phyloP scores from a whole-genome alignment of 2,888 invertebrate genomes.

The Noctua janthina region DNA sequence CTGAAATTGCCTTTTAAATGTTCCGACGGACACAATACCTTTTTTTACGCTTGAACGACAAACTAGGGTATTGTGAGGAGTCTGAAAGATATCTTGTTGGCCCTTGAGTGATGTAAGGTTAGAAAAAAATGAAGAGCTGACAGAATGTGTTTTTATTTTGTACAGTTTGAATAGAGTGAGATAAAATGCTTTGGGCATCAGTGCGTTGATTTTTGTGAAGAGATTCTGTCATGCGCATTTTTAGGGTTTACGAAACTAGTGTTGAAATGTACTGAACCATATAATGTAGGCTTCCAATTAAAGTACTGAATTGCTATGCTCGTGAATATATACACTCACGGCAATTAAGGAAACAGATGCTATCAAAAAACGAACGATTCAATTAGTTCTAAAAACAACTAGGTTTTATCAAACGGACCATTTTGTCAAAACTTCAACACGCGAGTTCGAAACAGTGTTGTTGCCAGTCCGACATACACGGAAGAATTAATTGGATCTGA shows the following conservation, averaged over 20 bases:
- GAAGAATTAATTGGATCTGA: neutral
- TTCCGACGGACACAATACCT: conserved; percentile 36
- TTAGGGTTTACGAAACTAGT: neutral
- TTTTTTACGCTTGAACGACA: conserved; percentile 54
- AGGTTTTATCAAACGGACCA: neutral
- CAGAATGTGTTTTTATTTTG: conserved; percentile 44
- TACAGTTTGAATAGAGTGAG: conserved; percentile 28
- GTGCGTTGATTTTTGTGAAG: neutral
- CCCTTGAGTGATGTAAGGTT: conserved; percentile 34
- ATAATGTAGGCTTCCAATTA: no score
- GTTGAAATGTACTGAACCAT: neutral
- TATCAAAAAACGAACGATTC: neutral
- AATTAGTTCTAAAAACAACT: neutral
- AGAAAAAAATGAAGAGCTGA: conserved; percentile 31
- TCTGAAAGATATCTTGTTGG: conserved; percentile 38
- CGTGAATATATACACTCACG: no score
- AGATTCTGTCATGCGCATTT: conserved; percentile 2
- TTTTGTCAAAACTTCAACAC: neutral
- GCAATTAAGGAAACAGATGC: neutral
- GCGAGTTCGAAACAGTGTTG: neutral
- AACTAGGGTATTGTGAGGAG: conserved; percentile 54
- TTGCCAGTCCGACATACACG: no score
- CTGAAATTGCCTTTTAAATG: conserved; percentile 65
- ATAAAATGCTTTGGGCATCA: conserved; percentile 9
- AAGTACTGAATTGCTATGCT: neutral